Percentiles rank a stretch among this genome's conserved stretches.
Conservation (phyloP, 2,888 invertebrate genomes). For the Chymomyza procnemis region DNA sequence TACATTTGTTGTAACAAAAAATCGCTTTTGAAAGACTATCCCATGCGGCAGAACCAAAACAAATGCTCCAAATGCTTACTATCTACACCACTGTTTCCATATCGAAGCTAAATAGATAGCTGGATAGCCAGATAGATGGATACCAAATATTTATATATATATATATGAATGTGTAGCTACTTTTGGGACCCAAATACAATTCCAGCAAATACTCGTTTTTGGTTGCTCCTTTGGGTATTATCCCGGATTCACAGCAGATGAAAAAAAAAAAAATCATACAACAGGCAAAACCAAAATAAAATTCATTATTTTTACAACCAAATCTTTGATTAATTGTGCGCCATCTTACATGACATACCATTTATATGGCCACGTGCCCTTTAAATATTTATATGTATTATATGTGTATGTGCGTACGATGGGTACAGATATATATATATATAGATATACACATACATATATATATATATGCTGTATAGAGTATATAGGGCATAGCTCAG, state of each 20-base stretch:
- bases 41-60: too few species aligned
- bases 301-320: constrained; percentile 33
- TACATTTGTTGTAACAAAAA: too few species aligned
- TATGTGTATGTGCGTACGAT: neutral
- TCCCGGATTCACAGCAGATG: constrained; percentile 5
- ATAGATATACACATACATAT: neutral
- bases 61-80: too few species aligned
- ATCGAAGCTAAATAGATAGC: neutral
- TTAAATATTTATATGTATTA: constrained; percentile 60
- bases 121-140: neutral
- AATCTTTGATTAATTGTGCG: constrained; percentile 70
- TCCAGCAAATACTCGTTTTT: neutral
- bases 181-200: neutral
- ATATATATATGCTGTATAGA: too few species aligned
- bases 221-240: constrained; percentile 26
- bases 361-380: constrained; percentile 69
- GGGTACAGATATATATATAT: neutral
- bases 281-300: neutral
- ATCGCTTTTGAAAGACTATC: too few species aligned
- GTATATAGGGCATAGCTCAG: neutral
- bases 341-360: constrained; percentile 64
- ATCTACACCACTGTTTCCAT: too few species aligned
- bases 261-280: constrained; percentile 14
- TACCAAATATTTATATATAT: too few species aligned
- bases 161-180: neutral